Evolutionary conservation across 2,113 vertebrate species (phyloP).

Genomic region (Lophochroa leadbeateri): DNA sequence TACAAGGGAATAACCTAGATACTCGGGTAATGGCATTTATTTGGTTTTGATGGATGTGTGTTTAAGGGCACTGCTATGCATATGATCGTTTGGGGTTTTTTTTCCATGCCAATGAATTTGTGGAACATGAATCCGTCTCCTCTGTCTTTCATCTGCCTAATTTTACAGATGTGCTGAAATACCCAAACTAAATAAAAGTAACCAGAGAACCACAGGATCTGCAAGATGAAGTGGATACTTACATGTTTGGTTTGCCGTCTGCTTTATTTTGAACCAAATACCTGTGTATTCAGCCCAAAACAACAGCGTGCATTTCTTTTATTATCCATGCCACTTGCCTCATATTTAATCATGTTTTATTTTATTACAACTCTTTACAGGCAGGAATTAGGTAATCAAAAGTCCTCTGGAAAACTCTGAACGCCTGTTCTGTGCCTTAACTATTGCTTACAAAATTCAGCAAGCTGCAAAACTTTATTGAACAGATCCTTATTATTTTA

Average conservation of each 20-base stretch:
- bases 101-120: neutral
- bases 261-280: conserved; percentile 46
- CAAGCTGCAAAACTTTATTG: conserved; percentile 18
- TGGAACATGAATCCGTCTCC: neutral
- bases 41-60: neutral
- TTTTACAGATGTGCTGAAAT: conserved; percentile 53
- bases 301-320: conserved; percentile 25
- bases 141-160: conserved; percentile 39
- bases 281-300: conserved; percentile 2
- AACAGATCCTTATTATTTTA: conserved; percentile 29
- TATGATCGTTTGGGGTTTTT: neutral
- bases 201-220: conserved; percentile 49
- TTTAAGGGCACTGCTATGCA: neutral
- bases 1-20: neutral
- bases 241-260: conserved; percentile 60
- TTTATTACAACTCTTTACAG: conserved; percentile 49
- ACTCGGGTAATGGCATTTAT: neutral
- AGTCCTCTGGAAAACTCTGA: conserved; percentile 20
- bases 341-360: conserved; percentile 59
- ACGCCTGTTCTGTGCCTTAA: conserved; percentile 30
- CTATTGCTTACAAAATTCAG: neutral
- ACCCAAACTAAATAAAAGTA: conserved; percentile 45
- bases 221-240: conserved; percentile 57
- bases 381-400: conserved; percentile 49
- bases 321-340: conserved; percentile 41